Percentiles rank a stretch among this genome's conserved stretches.
phyloP scores from a whole-genome alignment of 2,113 vertebrate genomes.

The Climacteris rufus region DNA sequence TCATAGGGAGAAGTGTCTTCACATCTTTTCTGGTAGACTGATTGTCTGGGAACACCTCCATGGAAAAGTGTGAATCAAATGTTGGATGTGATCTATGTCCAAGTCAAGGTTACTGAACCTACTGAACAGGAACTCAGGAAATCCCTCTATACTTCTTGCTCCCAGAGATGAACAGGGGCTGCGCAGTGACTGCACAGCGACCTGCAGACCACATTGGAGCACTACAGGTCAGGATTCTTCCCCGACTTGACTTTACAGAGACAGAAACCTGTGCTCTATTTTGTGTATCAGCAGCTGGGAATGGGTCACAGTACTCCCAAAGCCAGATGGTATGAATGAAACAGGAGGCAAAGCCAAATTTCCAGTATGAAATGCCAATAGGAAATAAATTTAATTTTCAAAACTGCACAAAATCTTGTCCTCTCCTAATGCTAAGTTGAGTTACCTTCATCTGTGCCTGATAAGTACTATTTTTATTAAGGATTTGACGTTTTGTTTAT shows the following conservation, averaged over 20 bases:
- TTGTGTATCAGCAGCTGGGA: not conserved
- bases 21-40: too few species aligned
- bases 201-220: not conserved
- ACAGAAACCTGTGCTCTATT: not conserved
- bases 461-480: not conserved
- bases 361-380: not conserved
- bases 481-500: not conserved
- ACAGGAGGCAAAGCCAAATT: not conserved
- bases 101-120: not conserved
- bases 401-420: not conserved
- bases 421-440: not conserved
- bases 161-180: not conserved
- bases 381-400: not conserved
- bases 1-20: not conserved
- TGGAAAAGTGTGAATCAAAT: not conserved
- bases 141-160: not conserved
- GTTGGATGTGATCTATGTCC: not conserved
- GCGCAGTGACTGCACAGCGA: not conserved
- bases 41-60: too few species aligned
- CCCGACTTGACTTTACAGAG: not conserved
- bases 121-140: not conserved
- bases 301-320: not conserved
- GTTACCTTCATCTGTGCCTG: not conserved
- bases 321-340: not conserved
- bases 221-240: not conserved